Base-by-base conservation (phyloP, 2,797 vertebrate species). In the Adrianichthys oophorus region DNA sequence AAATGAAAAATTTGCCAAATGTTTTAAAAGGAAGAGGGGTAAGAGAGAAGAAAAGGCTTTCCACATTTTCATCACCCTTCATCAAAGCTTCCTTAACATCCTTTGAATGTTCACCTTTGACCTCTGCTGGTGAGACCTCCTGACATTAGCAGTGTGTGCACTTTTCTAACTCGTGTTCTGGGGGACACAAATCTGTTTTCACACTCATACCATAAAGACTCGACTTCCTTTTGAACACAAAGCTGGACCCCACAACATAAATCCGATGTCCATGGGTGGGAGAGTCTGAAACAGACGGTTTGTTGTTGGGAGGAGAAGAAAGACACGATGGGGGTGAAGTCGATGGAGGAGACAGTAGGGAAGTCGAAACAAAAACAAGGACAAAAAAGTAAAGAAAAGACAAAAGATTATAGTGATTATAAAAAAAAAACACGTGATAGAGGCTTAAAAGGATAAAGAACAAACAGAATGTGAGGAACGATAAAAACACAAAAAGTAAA, bases 271-370 rank as follows among this genome's bases (percentile, higher is more conserved):
- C n/a, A 67, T 16, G 53, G 70, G 76, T 49, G 69, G 68, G 53
- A 19, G 32, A 73, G 66, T 74, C 59, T 72, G 58, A 84, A 72
- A 69, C 75, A 63, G 67, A 54, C 47, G 81, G 72, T 88, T 89
- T 89, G 82, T 85, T 89, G 82, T 83, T 65, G 52, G 56, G 61
- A 65, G 60, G 41, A 74, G 67, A 75, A 85, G 59, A 70, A 69
- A 75, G 65, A 55, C 81, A 60, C 7, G n/a, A 43, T 12, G 4
- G 32, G 55, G 37, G 37, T n/a, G 41, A 53, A 6, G 42, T 48
- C 4, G 42, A 44, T 2, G 32, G 45, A 17, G 21, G 21, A 0
- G 16, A 55, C 58, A 47, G 42, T 15, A 10, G 17, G 15, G 16
- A 45, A 10, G 41, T 7, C 19, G 14, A 13, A 24, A 45, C 17